Evolutionary conservation across 2,113 vertebrate species (phyloP).

Genomic region (Ictalurus furcatus): DNA sequence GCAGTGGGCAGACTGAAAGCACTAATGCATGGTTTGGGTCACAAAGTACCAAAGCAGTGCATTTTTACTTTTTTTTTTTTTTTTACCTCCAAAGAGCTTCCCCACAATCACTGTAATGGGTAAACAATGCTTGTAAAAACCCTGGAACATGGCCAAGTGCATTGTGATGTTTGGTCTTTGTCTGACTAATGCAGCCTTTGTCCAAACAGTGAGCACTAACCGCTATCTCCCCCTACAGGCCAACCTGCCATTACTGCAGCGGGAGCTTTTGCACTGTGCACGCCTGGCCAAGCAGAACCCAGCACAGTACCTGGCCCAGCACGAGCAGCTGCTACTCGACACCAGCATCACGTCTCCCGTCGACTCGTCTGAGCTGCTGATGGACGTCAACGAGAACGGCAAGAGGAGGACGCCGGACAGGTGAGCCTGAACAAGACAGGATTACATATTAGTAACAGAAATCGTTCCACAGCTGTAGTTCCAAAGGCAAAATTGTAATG

Average conservation of each 20-base stretch:
- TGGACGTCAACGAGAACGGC: constrained; percentile 90
- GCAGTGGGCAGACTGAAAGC: constrained; percentile 47
- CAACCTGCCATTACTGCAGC: constrained; percentile 92
- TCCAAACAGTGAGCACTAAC: constrained; percentile 20
- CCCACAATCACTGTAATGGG: constrained; percentile 50
- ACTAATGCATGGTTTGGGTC: constrained; percentile 61
- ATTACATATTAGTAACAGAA: background rate
- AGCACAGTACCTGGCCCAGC: constrained; percentile 95
- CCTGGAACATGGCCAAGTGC: constrained; percentile 39
- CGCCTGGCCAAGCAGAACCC: constrained; percentile 96
- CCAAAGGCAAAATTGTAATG: background rate
- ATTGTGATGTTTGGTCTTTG: constrained; percentile 36
- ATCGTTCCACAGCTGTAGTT: background rate
- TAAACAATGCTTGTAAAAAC: constrained; percentile 51
- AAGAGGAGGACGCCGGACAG: constrained; percentile 95
- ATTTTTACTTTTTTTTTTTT: constrained; percentile 7
- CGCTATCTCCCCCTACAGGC: constrained; percentile 70
- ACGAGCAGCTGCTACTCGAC: constrained; percentile 93
- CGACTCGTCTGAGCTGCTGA: constrained; percentile 89
- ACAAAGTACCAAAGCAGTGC: constrained; percentile 41
- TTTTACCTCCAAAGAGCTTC: constrained; percentile 50
- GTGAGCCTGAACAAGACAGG: constrained; percentile 61
- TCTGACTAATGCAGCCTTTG: constrained; percentile 27
- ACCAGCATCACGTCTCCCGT: constrained; percentile 85
- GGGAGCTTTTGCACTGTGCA: constrained; percentile 93